Percentiles rank a stretch among this genome's conserved stretches.
These are phyloP conservation scores for Opisthograptis luteolata DNA, from an alignment of 2,888 invertebrate genomes.

Conservation along the genomic window DNA sequence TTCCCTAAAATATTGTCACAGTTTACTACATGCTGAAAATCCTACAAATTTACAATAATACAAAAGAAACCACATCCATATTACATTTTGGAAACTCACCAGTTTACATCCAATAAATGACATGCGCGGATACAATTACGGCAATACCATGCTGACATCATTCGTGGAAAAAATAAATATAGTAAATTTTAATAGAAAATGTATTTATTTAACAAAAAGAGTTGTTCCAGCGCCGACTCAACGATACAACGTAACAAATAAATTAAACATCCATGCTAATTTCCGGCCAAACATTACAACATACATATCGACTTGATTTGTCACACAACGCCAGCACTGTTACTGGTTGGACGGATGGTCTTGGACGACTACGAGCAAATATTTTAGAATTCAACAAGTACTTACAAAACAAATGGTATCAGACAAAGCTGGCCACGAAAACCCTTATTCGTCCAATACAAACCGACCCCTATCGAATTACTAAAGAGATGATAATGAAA, in stretches of 20 bases:
- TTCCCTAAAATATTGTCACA: slow-evolving; percentile 76
- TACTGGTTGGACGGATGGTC: slow-evolving; percentile 44
- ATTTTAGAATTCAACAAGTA: slow-evolving; percentile 39
- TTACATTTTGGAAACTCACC: slow-evolving; percentile 77
- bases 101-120: slow-evolving; percentile 72
- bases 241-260: slow-evolving; percentile 78
- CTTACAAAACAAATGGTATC: slow-evolving; percentile 35
- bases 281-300: slow-evolving; percentile 77
- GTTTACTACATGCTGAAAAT: slow-evolving; percentile 52
- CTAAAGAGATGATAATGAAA: slow-evolving; percentile 47
- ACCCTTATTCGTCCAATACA: slow-evolving; percentile 45
- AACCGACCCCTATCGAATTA: slow-evolving; percentile 45
- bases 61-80: slow-evolving; percentile 83
- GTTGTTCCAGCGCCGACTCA: slow-evolving; percentile 76
- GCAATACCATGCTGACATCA: slow-evolving; percentile 82
- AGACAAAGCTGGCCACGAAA: slow-evolving; percentile 23
- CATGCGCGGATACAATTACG: slow-evolving; percentile 79
- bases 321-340: slow-evolving; percentile 71
- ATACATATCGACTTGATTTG: slow-evolving; percentile 68
- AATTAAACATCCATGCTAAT: slow-evolving; percentile 79
- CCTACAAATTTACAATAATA: slow-evolving; percentile 51
- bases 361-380: slow-evolving; percentile 47
- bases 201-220: slow-evolving; percentile 81
- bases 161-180: slow-evolving; percentile 76
- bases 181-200: slow-evolving; percentile 72